phyloP scores from a whole-genome alignment of 2,113 vertebrate species.

The Cyprinodon variegatus region DNA sequence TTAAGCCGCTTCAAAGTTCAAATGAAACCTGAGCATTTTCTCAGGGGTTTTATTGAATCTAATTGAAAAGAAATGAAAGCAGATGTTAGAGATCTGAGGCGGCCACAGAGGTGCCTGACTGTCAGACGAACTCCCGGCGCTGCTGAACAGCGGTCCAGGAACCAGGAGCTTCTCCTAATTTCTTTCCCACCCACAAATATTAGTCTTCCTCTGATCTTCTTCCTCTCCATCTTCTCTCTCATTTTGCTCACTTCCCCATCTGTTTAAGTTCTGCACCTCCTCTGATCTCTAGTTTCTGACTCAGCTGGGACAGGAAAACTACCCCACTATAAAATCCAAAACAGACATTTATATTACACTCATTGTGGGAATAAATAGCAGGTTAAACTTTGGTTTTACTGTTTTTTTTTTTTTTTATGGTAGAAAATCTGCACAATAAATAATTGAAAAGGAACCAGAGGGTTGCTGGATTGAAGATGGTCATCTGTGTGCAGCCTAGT shows the following conservation, averaged over 20 bases:
- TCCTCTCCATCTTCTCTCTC: background rate
- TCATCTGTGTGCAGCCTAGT: too few species aligned
- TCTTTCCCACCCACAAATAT: background rate
- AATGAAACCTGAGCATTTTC: background rate
- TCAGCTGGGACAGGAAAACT: background rate
- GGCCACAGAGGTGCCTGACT: constrained; percentile 10
- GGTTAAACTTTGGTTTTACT: too few species aligned
- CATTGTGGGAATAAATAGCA: too few species aligned
- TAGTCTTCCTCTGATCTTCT: background rate
- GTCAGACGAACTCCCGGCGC: constrained; percentile 24
- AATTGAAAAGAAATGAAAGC: background rate
- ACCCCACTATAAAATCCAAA: background rate
- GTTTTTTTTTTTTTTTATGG: too few species aligned
- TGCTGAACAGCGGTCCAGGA: background rate
- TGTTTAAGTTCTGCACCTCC: background rate
- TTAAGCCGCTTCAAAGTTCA: too few species aligned
- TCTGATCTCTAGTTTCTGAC: background rate
- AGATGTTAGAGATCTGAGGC: background rate
- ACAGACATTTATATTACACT: too few species aligned
- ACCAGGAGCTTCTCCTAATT: too few species aligned
- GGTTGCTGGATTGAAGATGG: too few species aligned
- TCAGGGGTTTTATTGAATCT: background rate
- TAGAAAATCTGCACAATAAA: too few species aligned
- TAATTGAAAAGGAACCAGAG: too few species aligned
- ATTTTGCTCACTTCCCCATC: background rate